Evolutionary conservation across 2,113 vertebrate genomes (phyloP).

Genomic region (Tupaia tana): DNA sequence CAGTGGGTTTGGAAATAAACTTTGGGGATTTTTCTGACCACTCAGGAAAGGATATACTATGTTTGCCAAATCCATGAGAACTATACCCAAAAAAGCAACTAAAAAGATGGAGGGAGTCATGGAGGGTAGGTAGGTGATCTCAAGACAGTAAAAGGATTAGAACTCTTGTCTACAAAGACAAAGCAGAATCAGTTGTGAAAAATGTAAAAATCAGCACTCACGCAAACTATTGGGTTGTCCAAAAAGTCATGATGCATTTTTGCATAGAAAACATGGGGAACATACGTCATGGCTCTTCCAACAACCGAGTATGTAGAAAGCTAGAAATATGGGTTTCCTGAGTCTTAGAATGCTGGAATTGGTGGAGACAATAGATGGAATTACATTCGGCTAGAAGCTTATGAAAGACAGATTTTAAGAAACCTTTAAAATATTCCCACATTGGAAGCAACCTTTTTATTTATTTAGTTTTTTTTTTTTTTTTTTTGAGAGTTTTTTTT

Average conservation of each 20-base stretch:
- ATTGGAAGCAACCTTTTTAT: neutral
- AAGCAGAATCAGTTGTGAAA: neutral
- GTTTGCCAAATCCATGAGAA: neutral
- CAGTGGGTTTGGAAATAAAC: neutral
- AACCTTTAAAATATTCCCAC: neutral
- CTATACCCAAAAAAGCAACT: neutral
- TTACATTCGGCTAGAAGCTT: neutral
- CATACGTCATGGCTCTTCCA: too few relatives aligned
- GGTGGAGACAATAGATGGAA: neutral
- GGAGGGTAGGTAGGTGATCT: neutral
- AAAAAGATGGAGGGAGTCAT: neutral
- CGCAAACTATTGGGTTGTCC: too few relatives aligned
- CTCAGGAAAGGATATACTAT: neutral
- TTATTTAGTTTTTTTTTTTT: too few relatives aligned
- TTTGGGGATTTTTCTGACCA: neutral
- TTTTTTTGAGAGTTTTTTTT: too few relatives aligned
- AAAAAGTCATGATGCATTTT: too few relatives aligned
- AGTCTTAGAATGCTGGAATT: neutral
- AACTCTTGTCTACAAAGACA: neutral
- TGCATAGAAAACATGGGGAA: too few relatives aligned
- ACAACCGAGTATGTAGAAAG: neutral
- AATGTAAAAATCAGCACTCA: neutral
- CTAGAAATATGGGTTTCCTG: neutral
- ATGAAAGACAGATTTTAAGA: neutral
- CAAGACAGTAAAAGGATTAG: conserved; percentile 13